phyloP scores from a whole-genome alignment of 2,797 vertebrate species.

The Tachyglossus aculeatus region DNA sequence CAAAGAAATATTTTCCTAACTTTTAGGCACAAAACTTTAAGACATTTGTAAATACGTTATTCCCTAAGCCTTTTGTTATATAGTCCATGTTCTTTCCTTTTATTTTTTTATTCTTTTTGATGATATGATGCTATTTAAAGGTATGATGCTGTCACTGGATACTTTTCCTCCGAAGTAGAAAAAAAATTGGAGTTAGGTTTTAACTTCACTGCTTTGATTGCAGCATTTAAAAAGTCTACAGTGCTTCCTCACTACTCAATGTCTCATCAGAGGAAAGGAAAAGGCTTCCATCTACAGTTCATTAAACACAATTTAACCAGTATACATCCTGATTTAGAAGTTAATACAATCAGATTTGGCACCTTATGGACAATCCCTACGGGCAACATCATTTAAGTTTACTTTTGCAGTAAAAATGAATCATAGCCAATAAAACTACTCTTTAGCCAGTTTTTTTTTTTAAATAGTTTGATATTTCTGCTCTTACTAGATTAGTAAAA shows the following conservation, averaged over 20 bases:
- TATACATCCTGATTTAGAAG: not conserved
- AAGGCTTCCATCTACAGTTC: conserved; percentile 45
- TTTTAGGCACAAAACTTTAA: too few relatives aligned
- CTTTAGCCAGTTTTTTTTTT: too few relatives aligned
- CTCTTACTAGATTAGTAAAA: conserved; percentile 1
- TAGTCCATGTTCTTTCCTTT: not conserved
- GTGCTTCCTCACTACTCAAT: not conserved
- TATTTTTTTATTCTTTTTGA: not conserved
- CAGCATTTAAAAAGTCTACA: not conserved
- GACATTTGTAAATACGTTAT: not conserved
- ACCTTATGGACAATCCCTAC: rapidly evolving
- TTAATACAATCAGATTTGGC: not conserved
- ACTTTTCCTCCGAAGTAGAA: not conserved
- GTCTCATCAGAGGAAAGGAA: conserved; percentile 4
- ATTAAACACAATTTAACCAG: not conserved
- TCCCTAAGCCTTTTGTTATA: rapidly evolving
- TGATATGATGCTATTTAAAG: not conserved
- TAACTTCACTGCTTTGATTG: not conserved
- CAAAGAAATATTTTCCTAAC: too few relatives aligned
- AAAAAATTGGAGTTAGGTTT: not conserved
- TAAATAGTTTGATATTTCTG: conserved; percentile 1
- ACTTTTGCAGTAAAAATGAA: not conserved
- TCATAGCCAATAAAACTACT: conserved; percentile 36
- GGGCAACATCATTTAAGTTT: not conserved
- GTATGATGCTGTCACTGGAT: not conserved